Evolutionary conservation across 2,797 vertebrate genomes (phyloP).

Genomic region (Rallus crepitans): DNA sequence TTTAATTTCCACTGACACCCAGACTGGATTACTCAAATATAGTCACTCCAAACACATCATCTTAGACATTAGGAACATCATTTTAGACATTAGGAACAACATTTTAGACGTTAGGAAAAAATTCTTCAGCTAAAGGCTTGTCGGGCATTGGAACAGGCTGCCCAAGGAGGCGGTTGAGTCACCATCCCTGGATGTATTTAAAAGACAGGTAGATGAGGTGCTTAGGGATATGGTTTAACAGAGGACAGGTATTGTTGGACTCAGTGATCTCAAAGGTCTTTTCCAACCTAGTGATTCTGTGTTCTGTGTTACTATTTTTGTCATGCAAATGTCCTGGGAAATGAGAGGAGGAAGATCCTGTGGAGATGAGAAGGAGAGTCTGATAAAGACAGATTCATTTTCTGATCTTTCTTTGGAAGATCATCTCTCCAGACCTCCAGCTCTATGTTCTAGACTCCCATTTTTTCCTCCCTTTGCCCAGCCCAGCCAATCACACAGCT

Average conservation of each 20-base stretch:
- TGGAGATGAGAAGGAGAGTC: not conserved
- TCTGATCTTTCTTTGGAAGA: not conserved
- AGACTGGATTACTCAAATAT: not conserved
- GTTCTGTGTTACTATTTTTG: not conserved
- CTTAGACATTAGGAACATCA: not conserved
- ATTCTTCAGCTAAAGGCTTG: too few species aligned
- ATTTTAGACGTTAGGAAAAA: too few species aligned
- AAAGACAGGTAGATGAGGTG: too few species aligned
- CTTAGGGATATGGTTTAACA: too few species aligned
- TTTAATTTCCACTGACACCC: not conserved
- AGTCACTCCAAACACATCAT: not conserved
- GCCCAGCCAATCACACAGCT: fast-evolving
- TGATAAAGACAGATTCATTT: not conserved
- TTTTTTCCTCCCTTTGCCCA: not conserved
- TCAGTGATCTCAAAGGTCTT: too few species aligned
- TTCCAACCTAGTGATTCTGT: too few species aligned
- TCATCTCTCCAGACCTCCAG: not conserved
- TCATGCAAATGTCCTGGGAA: not conserved
- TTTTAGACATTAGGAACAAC: too few species aligned
- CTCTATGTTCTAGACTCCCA: not conserved
- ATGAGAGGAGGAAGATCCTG: not conserved
- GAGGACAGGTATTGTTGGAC: too few species aligned
- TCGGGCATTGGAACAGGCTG: too few species aligned
- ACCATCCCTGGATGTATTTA: too few species aligned
- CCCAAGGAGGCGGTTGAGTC: too few species aligned